Evolutionary conservation across 2,113 vertebrate species (phyloP), one percentile per base, ranked within the genome.

Genomic region (Pao palembangensis): DNA sequence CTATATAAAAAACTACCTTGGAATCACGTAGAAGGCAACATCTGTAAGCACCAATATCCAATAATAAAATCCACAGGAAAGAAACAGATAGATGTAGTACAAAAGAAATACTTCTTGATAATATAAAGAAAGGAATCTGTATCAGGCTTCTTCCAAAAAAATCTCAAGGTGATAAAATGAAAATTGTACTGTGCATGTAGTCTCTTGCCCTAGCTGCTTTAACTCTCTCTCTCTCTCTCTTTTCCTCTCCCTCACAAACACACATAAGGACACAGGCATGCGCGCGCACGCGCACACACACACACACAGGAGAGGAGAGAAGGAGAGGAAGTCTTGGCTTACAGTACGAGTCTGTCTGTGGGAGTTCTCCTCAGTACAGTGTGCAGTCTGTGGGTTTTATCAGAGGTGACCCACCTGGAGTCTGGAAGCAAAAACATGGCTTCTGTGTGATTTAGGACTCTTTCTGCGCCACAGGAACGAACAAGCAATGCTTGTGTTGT

Each of bases 371-470:
- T 67, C 8, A 1, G 75, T 65, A 86, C 84, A 82, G 76, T 79
- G 18, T 61, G 63, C 67, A 73, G 84, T 58, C 82, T 88, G 86
- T 83, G 84, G 86, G 69, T 82, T 86, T 75, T 77, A 81, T 88
- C 82, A 83, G 74, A 83, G 83, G 80, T 79, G 74, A 84, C 82
- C 78, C 81, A 84, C 82, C 83, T 86, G 76, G 79, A 72, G 73
- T 81, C 74, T 76, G 67, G 76, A 75, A 73, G 78, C 55, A 64
- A 82, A 78, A 83, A 75, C 75, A 72, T 64, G 64, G 77, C 78
- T 85, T 81, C 78, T 83, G 65, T 85, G 82, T 82, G 76, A 86
- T 86, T 86, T 88, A 86, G 78, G 82, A 78, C 71, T 73, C 73
- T 76, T 80, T 70, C 75, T 77, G 79, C 68, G 74, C 77, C 84